Conservation (phyloP, 2,888 invertebrate species). For the Melipona beecheii region DNA sequence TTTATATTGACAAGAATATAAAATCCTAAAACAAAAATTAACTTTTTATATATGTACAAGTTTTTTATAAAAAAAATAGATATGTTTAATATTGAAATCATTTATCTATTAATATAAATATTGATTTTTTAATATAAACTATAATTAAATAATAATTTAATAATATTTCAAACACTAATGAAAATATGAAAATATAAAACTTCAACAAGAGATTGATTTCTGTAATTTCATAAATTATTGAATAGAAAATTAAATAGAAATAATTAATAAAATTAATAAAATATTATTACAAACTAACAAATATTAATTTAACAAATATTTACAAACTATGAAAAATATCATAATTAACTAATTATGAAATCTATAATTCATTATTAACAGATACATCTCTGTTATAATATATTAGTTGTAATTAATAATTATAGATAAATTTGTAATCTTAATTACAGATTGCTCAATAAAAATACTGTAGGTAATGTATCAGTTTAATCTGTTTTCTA, state of each 20-base stretch:
- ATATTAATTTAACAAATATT: neutral
- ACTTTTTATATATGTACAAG: neutral
- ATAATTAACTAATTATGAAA: neutral
- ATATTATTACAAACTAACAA: neutral
- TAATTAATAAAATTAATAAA: neutral
- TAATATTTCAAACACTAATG: neutral
- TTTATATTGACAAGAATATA: neutral
- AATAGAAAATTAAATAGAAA: neutral
- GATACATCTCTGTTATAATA: too few relatives aligned
- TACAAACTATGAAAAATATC: neutral
- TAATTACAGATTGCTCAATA: too few relatives aligned
- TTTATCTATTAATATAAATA: neutral
- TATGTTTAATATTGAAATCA: neutral
- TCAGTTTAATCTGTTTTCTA: neutral
- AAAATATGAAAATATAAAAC: too few relatives aligned
- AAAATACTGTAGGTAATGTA: neutral
- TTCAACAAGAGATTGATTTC: too few relatives aligned
- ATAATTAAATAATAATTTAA: too few relatives aligned
- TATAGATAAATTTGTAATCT: too few relatives aligned
- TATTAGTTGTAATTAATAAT: neutral
- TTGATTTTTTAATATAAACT: too few relatives aligned
- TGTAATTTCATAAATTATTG: too few relatives aligned
- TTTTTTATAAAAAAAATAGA: neutral
- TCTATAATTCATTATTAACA: neutral
- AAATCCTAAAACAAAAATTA: neutral